Conservation (phyloP, 2,888 invertebrate species). For the Ectropis crepuscularia region DNA sequence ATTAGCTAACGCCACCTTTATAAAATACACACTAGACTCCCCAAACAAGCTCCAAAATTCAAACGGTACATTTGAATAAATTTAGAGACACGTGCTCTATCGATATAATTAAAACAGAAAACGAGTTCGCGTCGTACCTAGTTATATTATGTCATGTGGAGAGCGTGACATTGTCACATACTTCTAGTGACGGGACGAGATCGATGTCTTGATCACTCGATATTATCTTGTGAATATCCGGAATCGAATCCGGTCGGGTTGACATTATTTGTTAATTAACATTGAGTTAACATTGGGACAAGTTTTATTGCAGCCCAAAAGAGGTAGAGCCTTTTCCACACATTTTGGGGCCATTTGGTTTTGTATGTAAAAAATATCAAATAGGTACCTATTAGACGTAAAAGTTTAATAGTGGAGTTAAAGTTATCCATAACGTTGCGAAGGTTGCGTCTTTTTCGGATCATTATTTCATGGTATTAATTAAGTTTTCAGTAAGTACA, state of each 20-base stretch:
- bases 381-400: no score
- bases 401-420: no score
- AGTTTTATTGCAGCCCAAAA: neutral
- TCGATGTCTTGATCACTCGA: slow-evolving; percentile 17
- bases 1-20: no score
- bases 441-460: no score
- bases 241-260: slow-evolving; percentile 12
- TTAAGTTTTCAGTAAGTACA: no score
- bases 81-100: slow-evolving; percentile 23
- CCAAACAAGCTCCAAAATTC: neutral
- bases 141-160: slow-evolving; percentile 46
- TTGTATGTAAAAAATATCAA: no score
- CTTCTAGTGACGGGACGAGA: slow-evolving; percentile 24
- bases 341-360: no score
- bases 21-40: no score
- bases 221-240: slow-evolving; percentile 22
- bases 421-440: no score
- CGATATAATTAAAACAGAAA: slow-evolving; percentile 47
- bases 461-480: no score
- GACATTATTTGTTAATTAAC: neutral
- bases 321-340: neutral
- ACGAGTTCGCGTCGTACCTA: slow-evolving; percentile 50
- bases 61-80: slow-evolving; percentile 17
- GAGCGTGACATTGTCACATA: slow-evolving; percentile 22
- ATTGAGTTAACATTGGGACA: neutral